These are phyloP conservation scores for Mythimna vitellina DNA, from an alignment of 2,888 invertebrate genomes.

Conservation along the genomic window DNA sequence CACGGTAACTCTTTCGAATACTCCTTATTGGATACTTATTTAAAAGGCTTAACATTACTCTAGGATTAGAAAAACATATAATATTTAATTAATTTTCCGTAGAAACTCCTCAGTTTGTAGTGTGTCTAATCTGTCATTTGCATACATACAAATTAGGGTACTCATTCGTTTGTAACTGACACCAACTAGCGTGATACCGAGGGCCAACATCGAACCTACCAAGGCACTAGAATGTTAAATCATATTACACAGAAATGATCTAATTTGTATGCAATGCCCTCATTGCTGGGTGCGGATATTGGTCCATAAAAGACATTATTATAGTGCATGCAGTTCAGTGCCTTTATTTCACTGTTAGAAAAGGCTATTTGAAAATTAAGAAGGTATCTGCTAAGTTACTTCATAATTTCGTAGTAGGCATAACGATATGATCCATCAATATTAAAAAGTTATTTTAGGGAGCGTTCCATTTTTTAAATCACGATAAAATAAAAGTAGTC, in stretches of 20 bases:
- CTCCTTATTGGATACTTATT: no score
- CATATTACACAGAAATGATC: slow-evolving; percentile 33
- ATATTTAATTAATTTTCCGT: no score
- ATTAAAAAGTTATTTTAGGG: slow-evolving; percentile 22
- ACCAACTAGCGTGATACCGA: neutral
- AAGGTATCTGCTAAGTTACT: neutral
- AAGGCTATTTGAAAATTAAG: neutral
- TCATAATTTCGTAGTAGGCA: neutral
- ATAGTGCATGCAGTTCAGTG: slow-evolving; percentile 1
- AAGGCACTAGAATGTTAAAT: slow-evolving; percentile 35
- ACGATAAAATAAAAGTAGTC: slow-evolving; percentile 71
- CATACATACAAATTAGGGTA: slow-evolving; percentile 1
- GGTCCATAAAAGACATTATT: slow-evolving; percentile 18
- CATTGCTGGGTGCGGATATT: slow-evolving; percentile 10
- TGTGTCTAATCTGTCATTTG: slow-evolving; percentile 3
- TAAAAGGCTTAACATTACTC: no score
- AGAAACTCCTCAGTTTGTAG: neutral
- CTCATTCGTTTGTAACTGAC: slow-evolving; percentile 1
- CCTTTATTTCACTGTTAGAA: neutral
- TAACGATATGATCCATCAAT: neutral
- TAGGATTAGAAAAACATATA: no score
- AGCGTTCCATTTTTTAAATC: slow-evolving; percentile 39
- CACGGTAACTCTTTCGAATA: no score
- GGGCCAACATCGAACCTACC: slow-evolving; percentile 4
- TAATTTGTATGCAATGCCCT: slow-evolving; percentile 40